A percentile compares a stretch with the other conserved stretches of the same genome.
Evolutionary conservation across 2,113 vertebrate genomes (phyloP).

Genomic region (Okapia johnstoni): DNA sequence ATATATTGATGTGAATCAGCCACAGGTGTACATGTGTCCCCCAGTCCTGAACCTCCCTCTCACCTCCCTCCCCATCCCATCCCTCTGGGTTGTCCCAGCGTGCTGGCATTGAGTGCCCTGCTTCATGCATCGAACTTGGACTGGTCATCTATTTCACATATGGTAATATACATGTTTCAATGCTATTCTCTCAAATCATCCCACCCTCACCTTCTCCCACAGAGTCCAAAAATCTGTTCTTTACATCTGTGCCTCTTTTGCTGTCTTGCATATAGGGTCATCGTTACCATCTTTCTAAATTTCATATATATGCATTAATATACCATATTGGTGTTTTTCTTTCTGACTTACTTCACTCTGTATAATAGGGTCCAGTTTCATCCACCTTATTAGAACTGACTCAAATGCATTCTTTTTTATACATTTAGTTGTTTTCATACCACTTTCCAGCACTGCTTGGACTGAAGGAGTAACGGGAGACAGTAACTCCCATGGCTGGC

Average conservation of each 20-base stretch:
- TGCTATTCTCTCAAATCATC: not conserved
- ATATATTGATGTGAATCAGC: not conserved
- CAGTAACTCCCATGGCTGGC: rapidly evolving
- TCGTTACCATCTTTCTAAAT: not conserved
- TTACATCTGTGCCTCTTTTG: not conserved
- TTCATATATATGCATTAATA: not conserved
- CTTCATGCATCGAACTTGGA: not conserved
- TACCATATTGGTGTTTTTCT: not conserved
- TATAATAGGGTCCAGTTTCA: not conserved
- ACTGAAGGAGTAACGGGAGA: not conserved
- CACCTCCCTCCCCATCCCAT: not conserved
- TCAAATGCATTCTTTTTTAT: not conserved
- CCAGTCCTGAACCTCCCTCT: not conserved
- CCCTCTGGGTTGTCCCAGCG: not conserved
- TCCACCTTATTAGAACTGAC: not conserved
- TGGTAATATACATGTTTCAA: not conserved
- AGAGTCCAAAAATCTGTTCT: not conserved
- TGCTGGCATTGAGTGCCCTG: not conserved
- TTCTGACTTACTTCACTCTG: not conserved
- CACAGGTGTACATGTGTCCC: not conserved
- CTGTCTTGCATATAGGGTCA: not conserved
- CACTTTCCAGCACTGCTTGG: not conserved
- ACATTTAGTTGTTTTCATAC: not conserved
- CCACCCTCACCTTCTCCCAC: not conserved
- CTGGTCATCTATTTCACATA: not conserved